Percentiles rank a stretch among this genome's conserved stretches.
phyloP scores from a whole-genome alignment of 2,888 invertebrate species.

The Dyspetes luteomarginatus region DNA sequence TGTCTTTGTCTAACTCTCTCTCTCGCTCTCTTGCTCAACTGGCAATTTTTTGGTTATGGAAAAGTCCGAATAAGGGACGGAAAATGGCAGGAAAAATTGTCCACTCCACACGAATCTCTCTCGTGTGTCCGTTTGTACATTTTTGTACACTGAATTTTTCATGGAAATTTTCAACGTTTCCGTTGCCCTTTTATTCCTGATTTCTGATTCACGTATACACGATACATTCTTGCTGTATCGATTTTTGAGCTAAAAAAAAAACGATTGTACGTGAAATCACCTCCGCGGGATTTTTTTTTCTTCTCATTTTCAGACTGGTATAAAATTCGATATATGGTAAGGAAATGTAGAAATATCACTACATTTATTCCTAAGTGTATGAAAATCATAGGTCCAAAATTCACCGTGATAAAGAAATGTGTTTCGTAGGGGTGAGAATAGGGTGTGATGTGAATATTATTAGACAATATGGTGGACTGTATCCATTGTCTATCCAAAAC shows the following conservation, averaged over 20 bases:
- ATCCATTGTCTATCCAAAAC: too few species aligned
- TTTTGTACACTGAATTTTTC: constrained; percentile 57
- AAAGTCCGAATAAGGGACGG: constrained; percentile 20
- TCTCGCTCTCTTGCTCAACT: not conserved
- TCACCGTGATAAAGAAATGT: too few species aligned
- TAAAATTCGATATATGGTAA: not conserved
- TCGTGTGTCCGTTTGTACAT: constrained; percentile 17
- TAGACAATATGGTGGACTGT: too few species aligned
- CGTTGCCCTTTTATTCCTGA: constrained; percentile 23
- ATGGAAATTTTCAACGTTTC: constrained; percentile 56
- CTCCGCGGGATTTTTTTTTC: not conserved
- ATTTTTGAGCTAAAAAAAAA: not conserved
- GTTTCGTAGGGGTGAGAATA: too few species aligned
- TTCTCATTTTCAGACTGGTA: not conserved
- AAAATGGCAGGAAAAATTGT: constrained; percentile 10
- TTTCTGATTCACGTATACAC: constrained; percentile 16
- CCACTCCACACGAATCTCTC: not conserved
- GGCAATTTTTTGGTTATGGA: constrained; percentile 12
- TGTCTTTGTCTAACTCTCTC: too few species aligned
- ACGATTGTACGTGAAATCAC: not conserved
- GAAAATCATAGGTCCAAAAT: too few species aligned
- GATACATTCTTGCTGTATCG: not conserved
- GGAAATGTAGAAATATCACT: too few species aligned
- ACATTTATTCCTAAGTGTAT: too few species aligned
- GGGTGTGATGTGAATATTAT: too few species aligned